Evolutionary conservation across 2,113 vertebrate genomes (phyloP).

Genomic region (Leptodactylus fuscus): DNA sequence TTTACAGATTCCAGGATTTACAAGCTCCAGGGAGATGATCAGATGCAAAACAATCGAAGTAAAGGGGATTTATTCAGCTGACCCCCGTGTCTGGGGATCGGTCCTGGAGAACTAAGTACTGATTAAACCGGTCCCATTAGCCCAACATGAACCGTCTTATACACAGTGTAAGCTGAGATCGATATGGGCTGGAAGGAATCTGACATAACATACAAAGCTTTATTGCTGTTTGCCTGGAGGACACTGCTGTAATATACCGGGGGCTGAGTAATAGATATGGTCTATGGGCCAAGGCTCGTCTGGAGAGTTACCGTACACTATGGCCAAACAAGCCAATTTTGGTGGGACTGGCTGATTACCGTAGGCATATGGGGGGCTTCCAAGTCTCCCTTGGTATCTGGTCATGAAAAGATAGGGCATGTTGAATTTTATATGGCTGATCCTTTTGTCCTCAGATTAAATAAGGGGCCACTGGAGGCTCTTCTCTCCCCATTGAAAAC

Average conservation of each 20-base stretch:
- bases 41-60: constrained; percentile 22
- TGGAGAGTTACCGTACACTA: too few species aligned
- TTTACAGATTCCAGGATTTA: constrained; percentile 6
- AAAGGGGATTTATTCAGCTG: constrained; percentile 1
- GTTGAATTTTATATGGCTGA: too few species aligned
- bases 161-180: neutral
- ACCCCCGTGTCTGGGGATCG: neutral
- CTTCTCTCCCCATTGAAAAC: too few species aligned
- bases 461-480: too few species aligned
- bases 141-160: neutral
- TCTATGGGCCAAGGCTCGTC: too few species aligned
- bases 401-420: too few species aligned
- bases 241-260: neutral
- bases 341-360: too few species aligned
- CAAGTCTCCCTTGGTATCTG: too few species aligned
- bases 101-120: constrained; percentile 5
- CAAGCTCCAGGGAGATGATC: constrained; percentile 1
- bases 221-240: neutral
- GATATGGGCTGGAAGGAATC: neutral
- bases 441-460: too few species aligned
- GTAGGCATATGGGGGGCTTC: too few species aligned
- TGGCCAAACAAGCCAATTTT: too few species aligned
- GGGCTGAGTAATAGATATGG: neutral
- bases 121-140: neutral
- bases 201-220: neutral